A percentile compares a stretch with the other conserved stretches of the same genome.
Evolutionary conservation across 2,888 invertebrate genomes (phyloP).

Genomic region (Gisinianus flammeolus): DNA sequence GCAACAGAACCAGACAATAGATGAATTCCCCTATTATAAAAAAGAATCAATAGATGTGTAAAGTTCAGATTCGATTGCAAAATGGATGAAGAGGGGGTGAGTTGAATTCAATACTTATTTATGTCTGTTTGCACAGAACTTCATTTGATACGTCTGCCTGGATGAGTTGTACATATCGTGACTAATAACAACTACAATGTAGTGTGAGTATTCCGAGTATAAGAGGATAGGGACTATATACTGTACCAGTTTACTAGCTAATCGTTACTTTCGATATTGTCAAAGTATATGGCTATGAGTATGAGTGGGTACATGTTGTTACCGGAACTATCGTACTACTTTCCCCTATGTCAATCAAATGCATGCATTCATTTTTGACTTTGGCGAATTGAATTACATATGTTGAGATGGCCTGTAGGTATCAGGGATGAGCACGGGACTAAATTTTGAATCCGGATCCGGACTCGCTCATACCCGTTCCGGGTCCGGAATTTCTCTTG

Average conservation of each 20-base stretch:
- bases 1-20: not conserved
- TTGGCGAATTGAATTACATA: too few relatives aligned
- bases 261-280: too few relatives aligned
- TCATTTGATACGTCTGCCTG: not conserved
- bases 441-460: too few relatives aligned
- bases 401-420: too few relatives aligned
- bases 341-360: not conserved
- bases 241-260: too few relatives aligned
- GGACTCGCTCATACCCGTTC: too few relatives aligned
- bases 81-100: not conserved
- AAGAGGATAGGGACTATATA: not conserved
- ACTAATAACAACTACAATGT: not conserved
- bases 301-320: not conserved
- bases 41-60: constrained; percentile 25
- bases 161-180: not conserved
- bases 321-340: not conserved
- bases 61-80: constrained; percentile 8
- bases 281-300: not conserved
- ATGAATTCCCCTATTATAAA: constrained; percentile 9
- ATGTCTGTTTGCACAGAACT: constrained; percentile 11
- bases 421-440: too few relatives aligned
- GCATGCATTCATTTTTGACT: too few relatives aligned
- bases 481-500: too few relatives aligned
- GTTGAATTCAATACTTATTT: constrained; percentile 26
- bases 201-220: not conserved